A percentile compares a stretch with the other conserved stretches of the same genome.
Conservation (phyloP, 2,888 invertebrate species). For the Galerucella calmariensis region DNA sequence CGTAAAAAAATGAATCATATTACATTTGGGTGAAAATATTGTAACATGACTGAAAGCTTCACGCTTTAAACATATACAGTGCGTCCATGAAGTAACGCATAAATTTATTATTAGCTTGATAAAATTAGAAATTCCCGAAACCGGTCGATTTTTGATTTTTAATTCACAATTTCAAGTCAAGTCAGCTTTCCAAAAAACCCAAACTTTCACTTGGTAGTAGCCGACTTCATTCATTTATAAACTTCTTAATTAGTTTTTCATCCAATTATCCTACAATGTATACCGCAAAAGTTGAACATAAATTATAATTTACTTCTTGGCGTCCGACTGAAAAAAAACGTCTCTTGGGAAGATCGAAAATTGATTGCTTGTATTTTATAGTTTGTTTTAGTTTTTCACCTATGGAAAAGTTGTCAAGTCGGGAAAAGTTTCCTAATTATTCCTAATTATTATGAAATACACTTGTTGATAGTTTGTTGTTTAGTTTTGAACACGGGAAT, state of each 20-base stretch:
- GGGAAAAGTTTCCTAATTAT: background rate
- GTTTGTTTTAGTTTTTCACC: background rate
- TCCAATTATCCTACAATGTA: slow-evolving; percentile 1
- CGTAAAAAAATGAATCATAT: too few species aligned
- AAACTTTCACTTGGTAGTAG: background rate
- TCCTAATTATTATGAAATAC: background rate
- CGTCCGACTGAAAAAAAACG: background rate
- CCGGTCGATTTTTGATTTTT: too few species aligned
- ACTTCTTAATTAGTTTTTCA: slow-evolving; percentile 2
- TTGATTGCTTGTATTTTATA: background rate
- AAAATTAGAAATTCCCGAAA: too few species aligned
- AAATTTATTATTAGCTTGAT: too few species aligned
- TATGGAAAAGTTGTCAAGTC: background rate
- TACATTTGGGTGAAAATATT: too few species aligned
- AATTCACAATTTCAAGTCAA: too few species aligned
- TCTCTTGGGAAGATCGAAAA: background rate
- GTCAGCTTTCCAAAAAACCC: background rate
- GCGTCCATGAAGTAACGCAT: too few species aligned
- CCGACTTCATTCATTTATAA: background rate
- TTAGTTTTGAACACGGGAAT: background rate
- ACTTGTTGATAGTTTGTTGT: background rate
- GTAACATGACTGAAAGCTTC: too few species aligned
- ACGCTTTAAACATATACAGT: too few species aligned
- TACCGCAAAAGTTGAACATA: background rate
- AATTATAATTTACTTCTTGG: slow-evolving; percentile 11